Evolutionary conservation across 2,113 vertebrate genomes (phyloP).

Genomic region (Donacobius atricapilla): DNA sequence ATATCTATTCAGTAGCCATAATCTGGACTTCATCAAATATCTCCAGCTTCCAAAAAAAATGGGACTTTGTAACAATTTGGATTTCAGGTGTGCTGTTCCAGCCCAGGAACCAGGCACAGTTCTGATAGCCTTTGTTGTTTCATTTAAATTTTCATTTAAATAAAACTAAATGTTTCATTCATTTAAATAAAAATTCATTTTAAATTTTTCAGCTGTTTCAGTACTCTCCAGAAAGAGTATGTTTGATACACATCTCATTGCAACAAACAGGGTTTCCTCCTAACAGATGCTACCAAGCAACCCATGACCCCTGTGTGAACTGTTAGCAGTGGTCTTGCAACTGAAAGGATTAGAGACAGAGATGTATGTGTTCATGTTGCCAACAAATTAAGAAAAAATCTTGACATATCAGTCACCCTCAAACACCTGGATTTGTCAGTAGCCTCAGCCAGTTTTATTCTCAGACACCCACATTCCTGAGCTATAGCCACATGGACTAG

Average conservation of each 20-base stretch:
- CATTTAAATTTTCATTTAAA: background rate
- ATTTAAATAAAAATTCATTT: too few relatives aligned
- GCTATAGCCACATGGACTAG: background rate
- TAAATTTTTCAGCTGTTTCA: background rate
- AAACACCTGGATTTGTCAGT: background rate
- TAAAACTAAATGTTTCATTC: too few relatives aligned
- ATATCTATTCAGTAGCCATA: background rate
- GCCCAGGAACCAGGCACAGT: background rate
- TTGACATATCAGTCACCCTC: background rate
- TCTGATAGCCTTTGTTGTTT: background rate
- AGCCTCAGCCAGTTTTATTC: background rate
- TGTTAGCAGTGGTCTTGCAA: background rate
- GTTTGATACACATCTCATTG: rapidly evolving
- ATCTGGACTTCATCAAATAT: background rate
- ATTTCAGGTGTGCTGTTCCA: background rate
- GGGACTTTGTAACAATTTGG: background rate
- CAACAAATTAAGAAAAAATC: background rate
- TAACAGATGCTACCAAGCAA: background rate
- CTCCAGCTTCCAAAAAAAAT: background rate
- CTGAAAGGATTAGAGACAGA: background rate
- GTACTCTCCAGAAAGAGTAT: background rate
- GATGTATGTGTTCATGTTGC: background rate
- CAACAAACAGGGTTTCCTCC: background rate
- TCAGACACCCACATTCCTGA: background rate
- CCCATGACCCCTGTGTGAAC: rapidly evolving